Evolutionary conservation across 2,797 vertebrate genomes (phyloP), one percentile per base, ranked within the genome.

Genomic region (Loris lydekkerianus): DNA sequence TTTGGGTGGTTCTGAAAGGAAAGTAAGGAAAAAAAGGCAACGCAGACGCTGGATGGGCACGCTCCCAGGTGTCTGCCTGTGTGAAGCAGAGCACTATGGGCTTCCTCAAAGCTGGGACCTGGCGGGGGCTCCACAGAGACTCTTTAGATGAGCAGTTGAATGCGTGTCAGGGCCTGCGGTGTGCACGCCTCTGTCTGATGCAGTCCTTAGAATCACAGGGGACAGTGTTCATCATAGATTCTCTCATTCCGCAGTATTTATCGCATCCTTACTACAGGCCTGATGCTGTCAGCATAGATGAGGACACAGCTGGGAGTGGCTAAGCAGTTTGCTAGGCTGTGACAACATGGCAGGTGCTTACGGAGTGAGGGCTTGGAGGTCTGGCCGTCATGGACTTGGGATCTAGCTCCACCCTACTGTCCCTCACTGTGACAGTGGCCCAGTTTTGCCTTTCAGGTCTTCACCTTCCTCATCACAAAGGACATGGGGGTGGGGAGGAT

Each of bases 161-260:
- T 10, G 10, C 5, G 0, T 1, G 8, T 3, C 53, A 3, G 7
- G 4, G 21, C 60, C 63, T 25, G 49, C 37, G 2, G 27, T 13
- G 14, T 15, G 4, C 60, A 46, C 2, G 4, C 34, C n/a, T 75
- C 56, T 34, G 18, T 34, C 20, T 5, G 18, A 15, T 4, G 1
- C 73, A 5, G 46, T 29, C 56, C 65, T 60, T 31, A 34, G 5
- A 21, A 3, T 15, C 5, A 29, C 9, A 0, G 34, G 37, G 60
- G 40, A 53, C 49, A 53, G 58, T 3, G 4, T 37, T 87, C 72
- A 27, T 46, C 72, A 27, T 37, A 29, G 70, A 27, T 31, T 25
- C 67, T 27, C 37, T 29, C 34, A 8, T 61, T 37, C 76, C 53
- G 23, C 53, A 34, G 1, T 11, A 60, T 25, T 73, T 43, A n/a